Conservation (phyloP, 2,113 vertebrate species). For the Nesogale talazaci region DNA sequence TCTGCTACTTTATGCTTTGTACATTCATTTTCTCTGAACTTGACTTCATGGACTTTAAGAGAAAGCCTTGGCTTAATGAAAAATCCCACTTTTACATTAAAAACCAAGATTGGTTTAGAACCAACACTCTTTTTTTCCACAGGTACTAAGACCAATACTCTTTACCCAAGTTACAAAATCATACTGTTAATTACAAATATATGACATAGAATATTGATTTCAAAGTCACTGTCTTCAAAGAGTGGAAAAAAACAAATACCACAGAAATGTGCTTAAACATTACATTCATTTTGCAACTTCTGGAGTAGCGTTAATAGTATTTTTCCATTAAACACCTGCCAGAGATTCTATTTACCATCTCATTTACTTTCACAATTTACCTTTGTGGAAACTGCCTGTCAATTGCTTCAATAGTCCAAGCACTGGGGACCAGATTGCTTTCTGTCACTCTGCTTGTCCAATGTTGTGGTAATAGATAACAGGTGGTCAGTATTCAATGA, state of each 20-base stretch:
- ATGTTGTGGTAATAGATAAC: constrained; percentile 65
- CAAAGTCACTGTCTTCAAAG: constrained; percentile 44
- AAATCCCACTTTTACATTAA: constrained; percentile 3
- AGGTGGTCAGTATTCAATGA: constrained; percentile 71
- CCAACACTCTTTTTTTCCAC: background rate
- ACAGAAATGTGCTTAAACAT: constrained; percentile 61
- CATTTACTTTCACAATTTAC: constrained; percentile 54
- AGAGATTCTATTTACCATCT: constrained; percentile 69
- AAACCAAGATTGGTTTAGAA: background rate
- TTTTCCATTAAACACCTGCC: constrained; percentile 72
- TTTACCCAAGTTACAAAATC: constrained; percentile 7
- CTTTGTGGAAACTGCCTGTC: constrained; percentile 60
- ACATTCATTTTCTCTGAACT: constrained; percentile 15
- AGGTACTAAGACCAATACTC: background rate
- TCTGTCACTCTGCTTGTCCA: constrained; percentile 47
- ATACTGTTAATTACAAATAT: background rate
- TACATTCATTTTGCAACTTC: constrained; percentile 38
- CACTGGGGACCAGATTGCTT: constrained; percentile 39
- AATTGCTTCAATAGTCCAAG: constrained; percentile 48
- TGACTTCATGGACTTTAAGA: background rate
- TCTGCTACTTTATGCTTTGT: background rate
- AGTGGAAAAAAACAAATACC: constrained; percentile 54
- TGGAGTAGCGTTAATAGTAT: constrained; percentile 32
- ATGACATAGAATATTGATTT: background rate
- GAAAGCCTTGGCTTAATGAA: background rate